These are phyloP conservation scores for Haliaeetus leucogaster DNA, from an alignment of 2,113 vertebrate species.

Conservation along the genomic window DNA sequence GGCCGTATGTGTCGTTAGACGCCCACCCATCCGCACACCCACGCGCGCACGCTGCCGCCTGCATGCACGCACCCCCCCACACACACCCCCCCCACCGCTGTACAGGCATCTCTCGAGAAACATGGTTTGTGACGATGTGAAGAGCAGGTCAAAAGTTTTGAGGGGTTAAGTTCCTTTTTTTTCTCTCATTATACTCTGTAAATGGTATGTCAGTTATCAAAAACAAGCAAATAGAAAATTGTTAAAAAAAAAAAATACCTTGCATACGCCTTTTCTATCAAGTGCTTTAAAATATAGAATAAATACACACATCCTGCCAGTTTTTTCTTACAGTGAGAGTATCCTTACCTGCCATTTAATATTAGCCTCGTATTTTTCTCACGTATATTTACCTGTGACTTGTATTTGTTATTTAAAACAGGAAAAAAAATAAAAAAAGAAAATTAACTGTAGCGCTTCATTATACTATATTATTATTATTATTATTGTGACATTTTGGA, in stretches of 20 bases:
- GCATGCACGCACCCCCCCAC: neutral
- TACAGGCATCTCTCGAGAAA: constrained; percentile 50
- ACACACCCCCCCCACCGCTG: neutral
- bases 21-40: neutral
- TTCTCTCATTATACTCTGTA: constrained; percentile 80
- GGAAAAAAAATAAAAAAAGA: constrained; percentile 79
- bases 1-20: neutral
- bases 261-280: constrained; percentile 88
- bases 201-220: constrained; percentile 80
- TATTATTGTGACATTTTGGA: constrained; percentile 89
- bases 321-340: constrained; percentile 88
- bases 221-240: constrained; percentile 77
- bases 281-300: constrained; percentile 89
- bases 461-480: constrained; percentile 84
- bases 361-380: constrained; percentile 89
- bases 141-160: constrained; percentile 83
- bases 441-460: constrained; percentile 88
- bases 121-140: constrained; percentile 71
- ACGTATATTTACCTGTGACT: constrained; percentile 90
- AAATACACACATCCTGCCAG: constrained; percentile 87
- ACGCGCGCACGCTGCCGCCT: neutral
- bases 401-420: constrained; percentile 89
- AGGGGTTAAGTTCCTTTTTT: constrained; percentile 80
- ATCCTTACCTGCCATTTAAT: constrained; percentile 88
- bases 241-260: constrained; percentile 71